phyloP scores from a whole-genome alignment of 1,140 invertebrate genomes.

The Habropoda laboriosa region DNA sequence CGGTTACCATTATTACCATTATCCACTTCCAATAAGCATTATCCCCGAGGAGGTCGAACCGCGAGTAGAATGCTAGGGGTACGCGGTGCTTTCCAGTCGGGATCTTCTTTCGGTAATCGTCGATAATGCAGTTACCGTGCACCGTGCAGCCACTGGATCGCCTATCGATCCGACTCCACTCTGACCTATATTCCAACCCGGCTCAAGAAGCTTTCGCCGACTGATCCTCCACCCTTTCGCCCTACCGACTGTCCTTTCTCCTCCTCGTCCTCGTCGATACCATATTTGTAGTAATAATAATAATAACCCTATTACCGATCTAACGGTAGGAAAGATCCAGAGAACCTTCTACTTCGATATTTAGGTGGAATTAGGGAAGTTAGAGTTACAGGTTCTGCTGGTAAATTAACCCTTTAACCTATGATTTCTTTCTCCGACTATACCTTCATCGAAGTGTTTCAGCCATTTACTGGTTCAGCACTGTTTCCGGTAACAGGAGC shows the following conservation, averaged over 20 bases:
- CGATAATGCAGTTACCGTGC: constrained; percentile 53
- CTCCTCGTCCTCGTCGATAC: not conserved
- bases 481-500: too few relatives aligned
- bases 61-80: not conserved
- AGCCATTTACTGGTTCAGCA: too few relatives aligned
- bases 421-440: too few relatives aligned
- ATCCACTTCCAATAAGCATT: constrained; percentile 43
- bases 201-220: not conserved
- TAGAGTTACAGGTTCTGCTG: too few relatives aligned
- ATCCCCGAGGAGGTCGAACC: not conserved
- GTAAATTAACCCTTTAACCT: too few relatives aligned
- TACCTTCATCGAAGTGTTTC: too few relatives aligned
- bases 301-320: too few relatives aligned
- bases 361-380: too few relatives aligned
- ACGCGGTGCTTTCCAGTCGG: constrained; percentile 11
- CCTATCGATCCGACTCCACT: constrained; percentile 33
- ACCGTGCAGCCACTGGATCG: constrained; percentile 15
- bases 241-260: not conserved
- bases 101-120: constrained; percentile 48
- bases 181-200: constrained; percentile 43
- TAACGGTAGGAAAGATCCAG: too few relatives aligned
- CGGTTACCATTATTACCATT: constrained; percentile 28
- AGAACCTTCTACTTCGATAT: too few relatives aligned
- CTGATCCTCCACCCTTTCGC: not conserved
- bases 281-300: too few relatives aligned